phyloP scores from a whole-genome alignment of 2,113 vertebrate species.

The Leucosticte australis region DNA sequence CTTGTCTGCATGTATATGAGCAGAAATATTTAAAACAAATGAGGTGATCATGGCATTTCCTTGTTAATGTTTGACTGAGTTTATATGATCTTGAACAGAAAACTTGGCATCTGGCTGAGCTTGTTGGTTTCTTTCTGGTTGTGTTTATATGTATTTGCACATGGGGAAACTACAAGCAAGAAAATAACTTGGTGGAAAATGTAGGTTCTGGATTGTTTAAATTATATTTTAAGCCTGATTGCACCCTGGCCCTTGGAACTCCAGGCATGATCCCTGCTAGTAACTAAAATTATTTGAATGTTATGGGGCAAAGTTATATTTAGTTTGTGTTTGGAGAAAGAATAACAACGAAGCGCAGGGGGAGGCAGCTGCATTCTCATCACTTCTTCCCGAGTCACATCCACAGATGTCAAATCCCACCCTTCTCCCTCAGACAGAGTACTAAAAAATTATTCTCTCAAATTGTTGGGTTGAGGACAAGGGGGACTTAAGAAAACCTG shows the following conservation, averaged over 20 bases:
- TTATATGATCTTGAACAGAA: slow-evolving; percentile 3
- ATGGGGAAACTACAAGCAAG: neutral
- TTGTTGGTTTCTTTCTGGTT: neutral
- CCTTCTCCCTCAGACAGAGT: neutral
- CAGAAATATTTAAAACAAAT: slow-evolving; percentile 52
- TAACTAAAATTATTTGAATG: slow-evolving; percentile 61
- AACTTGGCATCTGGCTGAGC: neutral
- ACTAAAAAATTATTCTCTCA: neutral
- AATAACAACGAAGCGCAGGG: neutral
- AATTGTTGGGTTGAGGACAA: neutral
- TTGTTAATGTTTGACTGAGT: neutral
- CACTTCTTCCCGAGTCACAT: slow-evolving; percentile 35
- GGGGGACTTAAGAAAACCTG: neutral
- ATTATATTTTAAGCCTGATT: slow-evolving; percentile 58
- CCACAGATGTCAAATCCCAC: neutral
- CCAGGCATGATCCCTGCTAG: slow-evolving; percentile 55
- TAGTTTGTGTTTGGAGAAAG: slow-evolving; percentile 61
- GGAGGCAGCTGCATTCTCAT: slow-evolving; percentile 50
- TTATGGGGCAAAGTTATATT: slow-evolving; percentile 59
- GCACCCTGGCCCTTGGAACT: slow-evolving; percentile 57
- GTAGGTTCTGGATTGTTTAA: slow-evolving; percentile 32
- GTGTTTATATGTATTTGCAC: neutral
- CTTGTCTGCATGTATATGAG: slow-evolving; percentile 54
- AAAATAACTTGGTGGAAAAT: slow-evolving; percentile 26
- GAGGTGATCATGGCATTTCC: slow-evolving; percentile 11